Conservation (phyloP, 2,888 invertebrate genomes). For the Thereva unica region DNA sequence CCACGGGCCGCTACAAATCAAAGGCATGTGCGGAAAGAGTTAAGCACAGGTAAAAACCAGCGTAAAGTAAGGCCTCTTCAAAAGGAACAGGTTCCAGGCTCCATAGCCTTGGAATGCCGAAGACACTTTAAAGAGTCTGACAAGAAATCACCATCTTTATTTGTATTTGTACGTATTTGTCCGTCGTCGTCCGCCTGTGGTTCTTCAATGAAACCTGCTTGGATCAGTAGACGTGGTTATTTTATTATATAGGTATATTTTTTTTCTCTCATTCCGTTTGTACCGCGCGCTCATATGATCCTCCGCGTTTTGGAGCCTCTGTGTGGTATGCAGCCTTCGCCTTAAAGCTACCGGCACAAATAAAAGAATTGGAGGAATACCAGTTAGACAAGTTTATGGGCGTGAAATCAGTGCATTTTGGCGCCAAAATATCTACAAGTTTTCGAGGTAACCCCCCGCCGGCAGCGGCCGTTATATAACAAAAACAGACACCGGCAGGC, state of each 20-base stretch:
- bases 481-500: constrained; percentile 19
- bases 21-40: constrained; percentile 5
- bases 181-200: constrained; percentile 17
- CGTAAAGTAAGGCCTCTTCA: constrained; percentile 6
- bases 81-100: constrained; percentile 21
- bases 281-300: constrained; percentile 23
- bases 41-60: too few relatives aligned
- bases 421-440: constrained; percentile 35
- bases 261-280: constrained; percentile 9
- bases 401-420: constrained; percentile 31
- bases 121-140: constrained; percentile 17
- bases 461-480: constrained; percentile 15
- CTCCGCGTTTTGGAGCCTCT: constrained; percentile 27
- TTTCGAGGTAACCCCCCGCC: constrained; percentile 21
- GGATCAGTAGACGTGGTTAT: neutral
- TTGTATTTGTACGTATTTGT: too few relatives aligned
- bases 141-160: constrained; percentile 11
- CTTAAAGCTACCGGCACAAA: constrained; percentile 17
- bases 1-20: constrained; percentile 14
- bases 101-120: constrained; percentile 32
- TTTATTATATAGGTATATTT: too few relatives aligned
- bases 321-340: constrained; percentile 25
- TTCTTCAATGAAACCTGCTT: constrained; percentile 31
- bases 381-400: constrained; percentile 28
- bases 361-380: constrained; percentile 28